Percentiles rank a stretch among this genome's conserved stretches.
Conservation (phyloP, 2,888 invertebrate genomes). For the Scotopteryx bipunctaria region DNA sequence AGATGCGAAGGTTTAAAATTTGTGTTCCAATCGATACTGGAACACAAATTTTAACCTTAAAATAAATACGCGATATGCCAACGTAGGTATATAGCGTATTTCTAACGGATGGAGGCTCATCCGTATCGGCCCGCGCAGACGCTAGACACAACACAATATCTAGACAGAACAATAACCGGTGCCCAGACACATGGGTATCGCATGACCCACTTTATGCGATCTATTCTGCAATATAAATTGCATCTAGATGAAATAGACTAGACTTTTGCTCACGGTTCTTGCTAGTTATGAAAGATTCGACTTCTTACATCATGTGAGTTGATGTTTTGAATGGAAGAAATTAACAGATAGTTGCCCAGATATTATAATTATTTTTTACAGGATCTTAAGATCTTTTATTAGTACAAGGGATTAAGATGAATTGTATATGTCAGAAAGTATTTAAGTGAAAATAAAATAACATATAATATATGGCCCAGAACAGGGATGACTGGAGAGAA, state of each 20-base stretch:
- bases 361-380: no score
- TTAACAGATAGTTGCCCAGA: no score
- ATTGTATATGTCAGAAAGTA: no score
- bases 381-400: no score
- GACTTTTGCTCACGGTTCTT: slow-evolving; percentile 4
- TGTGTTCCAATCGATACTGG: no score
- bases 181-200: slow-evolving; percentile 15
- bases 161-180: slow-evolving; percentile 6
- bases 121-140: slow-evolving; percentile 12
- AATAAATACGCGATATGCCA: no score
- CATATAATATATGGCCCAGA: no score
- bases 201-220: slow-evolving; percentile 17
- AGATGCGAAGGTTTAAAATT: no score
- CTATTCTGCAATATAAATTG: slow-evolving; percentile 17
- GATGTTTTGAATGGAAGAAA: background rate
- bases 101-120: slow-evolving; percentile 12
- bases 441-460: no score
- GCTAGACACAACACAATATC: slow-evolving; percentile 1
- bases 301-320: slow-evolving; percentile 3
- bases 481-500: no score
- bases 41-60: no score
- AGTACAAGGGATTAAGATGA: no score
- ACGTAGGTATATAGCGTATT: slow-evolving; percentile 1
- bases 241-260: slow-evolving; percentile 13
- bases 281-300: background rate